phyloP scores from a whole-genome alignment of 2,113 vertebrate species.

The Vombatus ursinus region DNA sequence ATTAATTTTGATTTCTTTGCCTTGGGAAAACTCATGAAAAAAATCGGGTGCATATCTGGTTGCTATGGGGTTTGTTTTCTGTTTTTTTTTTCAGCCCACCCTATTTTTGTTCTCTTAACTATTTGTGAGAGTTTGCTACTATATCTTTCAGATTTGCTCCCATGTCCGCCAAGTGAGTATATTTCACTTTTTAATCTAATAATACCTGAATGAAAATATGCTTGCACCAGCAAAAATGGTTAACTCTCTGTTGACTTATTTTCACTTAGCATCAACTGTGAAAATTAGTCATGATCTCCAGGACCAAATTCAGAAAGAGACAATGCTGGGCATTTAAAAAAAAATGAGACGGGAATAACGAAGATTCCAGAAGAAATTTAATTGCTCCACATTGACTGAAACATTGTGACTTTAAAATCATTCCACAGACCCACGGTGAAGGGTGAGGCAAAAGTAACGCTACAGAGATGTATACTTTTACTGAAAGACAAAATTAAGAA shows the following conservation, averaged over 20 bases:
- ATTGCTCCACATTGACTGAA: not conserved
- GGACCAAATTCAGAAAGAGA: not conserved
- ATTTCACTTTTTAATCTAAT: conserved; percentile 35
- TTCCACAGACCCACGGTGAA: not conserved
- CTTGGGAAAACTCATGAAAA: conserved; percentile 7
- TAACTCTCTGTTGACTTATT: not conserved
- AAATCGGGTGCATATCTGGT: not conserved
- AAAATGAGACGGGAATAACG: not conserved
- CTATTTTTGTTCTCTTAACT: not conserved
- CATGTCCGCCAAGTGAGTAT: not conserved
- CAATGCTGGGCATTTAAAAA: not conserved
- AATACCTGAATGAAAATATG: conserved; percentile 37
- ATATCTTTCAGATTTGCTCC: conserved; percentile 4
- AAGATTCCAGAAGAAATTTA: not conserved
- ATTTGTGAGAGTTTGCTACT: not conserved
- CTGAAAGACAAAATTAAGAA: not conserved
- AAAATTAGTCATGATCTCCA: not conserved
- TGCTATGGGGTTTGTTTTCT: conserved; percentile 21
- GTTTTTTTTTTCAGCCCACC: not conserved
- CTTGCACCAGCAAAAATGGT: not conserved
- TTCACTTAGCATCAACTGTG: not conserved
- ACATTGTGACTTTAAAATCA: not conserved
- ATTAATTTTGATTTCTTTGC: conserved; percentile 12
- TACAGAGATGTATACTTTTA: not conserved
- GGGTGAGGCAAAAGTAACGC: not conserved